Conservation (phyloP, 2,113 vertebrate species). For the Trogon surrucura region DNA sequence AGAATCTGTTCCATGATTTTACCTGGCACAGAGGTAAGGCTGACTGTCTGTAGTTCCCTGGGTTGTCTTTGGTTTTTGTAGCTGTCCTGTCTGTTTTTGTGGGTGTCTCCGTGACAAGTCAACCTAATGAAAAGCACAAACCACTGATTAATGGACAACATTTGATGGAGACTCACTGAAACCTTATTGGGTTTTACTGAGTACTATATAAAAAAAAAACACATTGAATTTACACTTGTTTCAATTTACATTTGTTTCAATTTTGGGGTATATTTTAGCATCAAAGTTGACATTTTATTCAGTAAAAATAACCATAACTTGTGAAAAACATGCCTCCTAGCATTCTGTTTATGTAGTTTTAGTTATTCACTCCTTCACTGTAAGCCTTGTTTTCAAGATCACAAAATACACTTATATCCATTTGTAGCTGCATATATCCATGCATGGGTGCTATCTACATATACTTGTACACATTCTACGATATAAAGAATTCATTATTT, state of each 20-base stretch:
- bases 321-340: not conserved
- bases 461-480: not conserved
- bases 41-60: too few species aligned
- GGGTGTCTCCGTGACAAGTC: too few species aligned
- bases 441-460: rapidly evolving
- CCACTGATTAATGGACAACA: not conserved
- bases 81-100: too few species aligned
- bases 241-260: not conserved
- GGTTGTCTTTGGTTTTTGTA: too few species aligned
- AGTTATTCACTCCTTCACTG: not conserved
- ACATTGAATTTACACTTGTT: not conserved
- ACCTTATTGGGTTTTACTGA: not conserved
- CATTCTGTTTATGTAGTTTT: not conserved
- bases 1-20: too few species aligned
- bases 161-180: not conserved
- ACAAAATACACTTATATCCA: not conserved
- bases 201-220: too few species aligned
- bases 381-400: not conserved
- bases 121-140: not conserved
- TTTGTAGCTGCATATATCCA: not conserved
- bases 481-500: not conserved
- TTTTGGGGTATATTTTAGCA: not conserved
- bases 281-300: not conserved
- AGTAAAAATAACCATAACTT: not conserved
- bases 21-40: too few species aligned